phyloP scores from a whole-genome alignment of 1,140 invertebrate species.

The Caenorhabditis remanei region DNA sequence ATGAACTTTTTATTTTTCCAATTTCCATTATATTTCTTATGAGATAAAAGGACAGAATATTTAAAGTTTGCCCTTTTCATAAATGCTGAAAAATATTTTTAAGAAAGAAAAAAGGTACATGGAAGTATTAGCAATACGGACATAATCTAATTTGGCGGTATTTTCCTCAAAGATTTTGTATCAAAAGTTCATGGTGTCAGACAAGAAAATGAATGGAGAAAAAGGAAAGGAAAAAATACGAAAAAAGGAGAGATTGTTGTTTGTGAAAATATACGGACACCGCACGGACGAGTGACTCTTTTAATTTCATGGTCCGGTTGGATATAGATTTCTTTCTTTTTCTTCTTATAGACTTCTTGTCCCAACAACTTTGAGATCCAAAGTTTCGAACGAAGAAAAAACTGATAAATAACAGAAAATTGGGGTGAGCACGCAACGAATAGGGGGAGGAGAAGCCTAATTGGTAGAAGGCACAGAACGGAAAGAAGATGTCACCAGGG shows the following conservation, averaged over 20 bases:
- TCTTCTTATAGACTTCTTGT: too few relatives aligned
- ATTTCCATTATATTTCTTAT: too few relatives aligned
- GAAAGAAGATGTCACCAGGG: slow-evolving; percentile 24
- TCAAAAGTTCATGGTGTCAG: slow-evolving; percentile 33
- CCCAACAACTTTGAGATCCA: not conserved
- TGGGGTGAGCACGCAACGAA: not conserved
- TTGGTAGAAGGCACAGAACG: slow-evolving; percentile 13
- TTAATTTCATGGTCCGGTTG: not conserved
- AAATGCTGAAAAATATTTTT: not conserved
- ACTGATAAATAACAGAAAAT: slow-evolving; percentile 5
- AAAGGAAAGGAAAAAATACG: not conserved
- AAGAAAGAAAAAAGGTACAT: not conserved
- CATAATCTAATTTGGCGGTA: not conserved
- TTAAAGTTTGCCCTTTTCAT: not conserved
- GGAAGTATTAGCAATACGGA: not conserved
- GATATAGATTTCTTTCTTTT: not conserved
- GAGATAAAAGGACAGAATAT: not conserved
- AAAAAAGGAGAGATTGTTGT: slow-evolving; percentile 3
- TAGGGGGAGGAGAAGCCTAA: not conserved
- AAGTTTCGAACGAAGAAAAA: not conserved
- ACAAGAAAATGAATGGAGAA: not conserved
- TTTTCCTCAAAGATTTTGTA: not conserved
- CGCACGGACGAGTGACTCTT: not conserved
- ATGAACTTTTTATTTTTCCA: not conserved
- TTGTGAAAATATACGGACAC: not conserved